Conservation (phyloP, 2,888 invertebrate genomes). For the Dicranocentrus wangi region DNA sequence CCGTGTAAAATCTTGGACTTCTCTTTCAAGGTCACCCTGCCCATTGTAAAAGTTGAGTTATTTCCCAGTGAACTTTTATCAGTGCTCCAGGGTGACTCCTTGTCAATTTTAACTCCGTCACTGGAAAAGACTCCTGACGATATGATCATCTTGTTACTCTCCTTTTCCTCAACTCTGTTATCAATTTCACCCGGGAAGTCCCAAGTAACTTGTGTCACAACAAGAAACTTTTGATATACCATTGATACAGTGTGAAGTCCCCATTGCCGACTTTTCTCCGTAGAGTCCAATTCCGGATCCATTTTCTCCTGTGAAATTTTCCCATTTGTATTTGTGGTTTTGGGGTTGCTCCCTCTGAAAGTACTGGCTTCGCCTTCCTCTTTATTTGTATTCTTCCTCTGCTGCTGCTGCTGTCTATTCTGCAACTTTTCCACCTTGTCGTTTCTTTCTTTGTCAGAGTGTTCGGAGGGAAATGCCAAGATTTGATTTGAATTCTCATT, state of each 20-base stretch:
- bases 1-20: slow-evolving; percentile 15
- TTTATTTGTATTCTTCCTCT: slow-evolving; percentile 27
- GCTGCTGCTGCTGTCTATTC: slow-evolving; percentile 36
- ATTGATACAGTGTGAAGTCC: slow-evolving; percentile 81
- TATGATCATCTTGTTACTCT: slow-evolving; percentile 8
- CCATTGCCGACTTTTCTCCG: slow-evolving; percentile 75
- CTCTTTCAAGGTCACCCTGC: slow-evolving; percentile 8
- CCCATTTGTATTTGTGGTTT: slow-evolving; percentile 13
- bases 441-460: slow-evolving; percentile 26
- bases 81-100: neutral
- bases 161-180: neutral
- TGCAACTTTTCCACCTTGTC: slow-evolving; percentile 49
- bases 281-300: neutral
- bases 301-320: neutral
- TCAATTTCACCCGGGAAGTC: slow-evolving; percentile 74
- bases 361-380: slow-evolving; percentile 29
- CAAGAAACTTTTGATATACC: slow-evolving; percentile 82
- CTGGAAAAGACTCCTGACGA: neutral
- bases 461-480: slow-evolving; percentile 47
- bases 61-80: neutral
- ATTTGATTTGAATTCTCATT: slow-evolving; percentile 61
- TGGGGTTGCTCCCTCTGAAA: neutral
- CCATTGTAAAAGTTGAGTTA: slow-evolving; percentile 3
- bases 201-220: slow-evolving; percentile 84
- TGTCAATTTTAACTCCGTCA: slow-evolving; percentile 18